Percentiles rank a stretch among this genome's conserved stretches.
Evolutionary conservation across 2,113 vertebrate genomes (phyloP).

Genomic region (Baryphthengus martii): DNA sequence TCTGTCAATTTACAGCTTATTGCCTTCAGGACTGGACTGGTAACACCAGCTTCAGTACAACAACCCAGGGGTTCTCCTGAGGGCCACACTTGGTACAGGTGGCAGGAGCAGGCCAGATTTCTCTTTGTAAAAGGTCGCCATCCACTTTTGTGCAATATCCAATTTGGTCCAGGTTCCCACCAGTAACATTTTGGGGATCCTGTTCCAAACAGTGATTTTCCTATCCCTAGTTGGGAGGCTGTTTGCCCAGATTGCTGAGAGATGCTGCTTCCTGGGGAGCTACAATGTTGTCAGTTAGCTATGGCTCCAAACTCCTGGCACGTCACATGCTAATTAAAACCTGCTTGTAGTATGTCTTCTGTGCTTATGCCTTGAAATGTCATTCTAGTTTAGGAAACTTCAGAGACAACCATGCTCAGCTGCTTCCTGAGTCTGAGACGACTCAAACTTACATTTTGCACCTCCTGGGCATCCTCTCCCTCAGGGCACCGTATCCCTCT

Average conservation of each 20-base stretch:
- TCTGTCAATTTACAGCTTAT: neutral
- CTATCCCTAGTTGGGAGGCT: neutral
- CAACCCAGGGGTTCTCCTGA: rapidly evolving
- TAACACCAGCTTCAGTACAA: neutral
- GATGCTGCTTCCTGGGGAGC: neutral
- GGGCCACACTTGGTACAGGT: neutral
- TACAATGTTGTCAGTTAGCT: neutral
- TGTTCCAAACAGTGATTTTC: neutral
- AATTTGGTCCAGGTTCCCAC: neutral
- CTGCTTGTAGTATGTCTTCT: neutral
- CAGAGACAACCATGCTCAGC: neutral
- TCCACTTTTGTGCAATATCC: neutral
- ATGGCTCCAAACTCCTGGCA: neutral
- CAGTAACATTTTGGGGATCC: neutral
- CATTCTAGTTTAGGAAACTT: neutral
- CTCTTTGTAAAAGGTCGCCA: neutral
- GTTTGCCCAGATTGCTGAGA: neutral
- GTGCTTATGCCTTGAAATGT: neutral
- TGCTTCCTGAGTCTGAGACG: neutral
- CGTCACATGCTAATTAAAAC: neutral
- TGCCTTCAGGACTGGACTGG: rapidly evolving
- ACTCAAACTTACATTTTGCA: neutral
- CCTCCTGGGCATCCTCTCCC: neutral
- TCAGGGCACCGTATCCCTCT: neutral
- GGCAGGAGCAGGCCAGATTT: neutral